phyloP scores from a whole-genome alignment of 1,140 invertebrate genomes.

The Agraylea sexmaculata region DNA sequence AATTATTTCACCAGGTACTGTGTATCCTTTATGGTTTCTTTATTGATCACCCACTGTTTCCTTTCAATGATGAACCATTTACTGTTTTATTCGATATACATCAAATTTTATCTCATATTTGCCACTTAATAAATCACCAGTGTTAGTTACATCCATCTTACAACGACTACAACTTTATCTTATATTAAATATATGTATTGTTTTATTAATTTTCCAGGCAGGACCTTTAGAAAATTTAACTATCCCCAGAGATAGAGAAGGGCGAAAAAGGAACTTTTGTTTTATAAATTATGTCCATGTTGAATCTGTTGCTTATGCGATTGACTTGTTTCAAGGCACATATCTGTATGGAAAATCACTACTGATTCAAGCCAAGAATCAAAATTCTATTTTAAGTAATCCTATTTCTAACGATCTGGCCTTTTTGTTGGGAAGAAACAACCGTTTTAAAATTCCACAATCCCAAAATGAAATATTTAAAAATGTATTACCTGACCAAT shows the following conservation, averaged over 20 bases:
- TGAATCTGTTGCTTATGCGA: constrained; percentile 59
- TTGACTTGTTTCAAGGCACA: constrained; percentile 54
- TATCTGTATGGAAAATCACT: constrained; percentile 43
- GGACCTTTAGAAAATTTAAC: constrained; percentile 63
- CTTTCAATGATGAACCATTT: constrained; percentile 1
- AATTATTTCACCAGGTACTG: constrained; percentile 65
- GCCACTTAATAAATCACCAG: constrained; percentile 1
- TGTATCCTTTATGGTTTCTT: constrained; percentile 1
- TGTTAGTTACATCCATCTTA: constrained; percentile 4
- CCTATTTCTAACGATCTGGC: no score
- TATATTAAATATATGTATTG: constrained; percentile 12
- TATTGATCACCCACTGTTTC: constrained; percentile 1
- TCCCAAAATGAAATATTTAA: no score
- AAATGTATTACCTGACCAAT: no score
- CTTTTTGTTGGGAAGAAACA: no score
- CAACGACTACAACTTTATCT: constrained; percentile 7
- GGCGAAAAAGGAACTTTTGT: constrained; percentile 52
- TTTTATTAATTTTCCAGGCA: constrained; percentile 40
- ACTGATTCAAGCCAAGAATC: no score
- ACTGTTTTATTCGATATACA: constrained; percentile 5
- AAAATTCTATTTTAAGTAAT: no score
- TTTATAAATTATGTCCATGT: constrained; percentile 66
- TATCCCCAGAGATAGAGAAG: constrained; percentile 61
- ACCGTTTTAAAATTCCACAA: no score
- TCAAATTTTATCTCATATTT: constrained; percentile 6